A percentile compares a stretch with the other conserved stretches of the same genome.
These are phyloP conservation scores for Dendrolimus punctatus DNA, from an alignment of 1,140 invertebrate species.

Conservation along the genomic window DNA sequence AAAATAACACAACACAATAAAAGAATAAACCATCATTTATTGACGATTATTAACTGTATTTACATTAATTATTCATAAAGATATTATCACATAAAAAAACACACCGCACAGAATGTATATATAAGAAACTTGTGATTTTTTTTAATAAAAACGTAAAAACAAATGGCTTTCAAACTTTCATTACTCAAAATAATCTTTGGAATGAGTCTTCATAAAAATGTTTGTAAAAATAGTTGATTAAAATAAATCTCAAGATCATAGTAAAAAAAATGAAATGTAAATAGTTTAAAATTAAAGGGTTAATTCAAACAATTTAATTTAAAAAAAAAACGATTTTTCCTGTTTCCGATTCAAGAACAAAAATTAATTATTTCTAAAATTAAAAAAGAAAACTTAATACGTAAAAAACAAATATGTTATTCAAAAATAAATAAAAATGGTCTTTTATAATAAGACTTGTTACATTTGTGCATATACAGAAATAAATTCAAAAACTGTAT, in stretches of 20 bases:
- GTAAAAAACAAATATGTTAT: not conserved
- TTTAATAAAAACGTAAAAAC: slow-evolving; percentile 29
- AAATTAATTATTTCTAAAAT: not conserved
- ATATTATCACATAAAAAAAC: slow-evolving; percentile 54
- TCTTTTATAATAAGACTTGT: not conserved
- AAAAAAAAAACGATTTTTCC: too few species aligned
- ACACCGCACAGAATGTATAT: slow-evolving; percentile 56
- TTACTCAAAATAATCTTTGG: slow-evolving; percentile 41
- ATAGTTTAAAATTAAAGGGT: too few species aligned
- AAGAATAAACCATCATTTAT: slow-evolving; percentile 64
- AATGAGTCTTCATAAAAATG: slow-evolving; percentile 21
- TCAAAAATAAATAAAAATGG: not conserved
- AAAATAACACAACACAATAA: slow-evolving; percentile 41
- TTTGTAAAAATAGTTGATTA: too few species aligned
- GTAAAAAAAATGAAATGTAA: too few species aligned
- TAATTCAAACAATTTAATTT: too few species aligned
- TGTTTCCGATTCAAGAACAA: too few species aligned
- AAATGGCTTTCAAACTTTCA: slow-evolving; percentile 4
- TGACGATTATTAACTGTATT: slow-evolving; percentile 52
- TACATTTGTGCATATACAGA: slow-evolving; percentile 1
- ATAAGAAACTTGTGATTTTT: slow-evolving; percentile 17
- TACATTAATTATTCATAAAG: slow-evolving; percentile 59
- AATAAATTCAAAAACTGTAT: not conserved
- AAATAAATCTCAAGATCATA: too few species aligned
- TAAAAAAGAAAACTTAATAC: slow-evolving; percentile 1